Conservation (phyloP, 1,140 invertebrate genomes). For the Arion vulgaris region DNA sequence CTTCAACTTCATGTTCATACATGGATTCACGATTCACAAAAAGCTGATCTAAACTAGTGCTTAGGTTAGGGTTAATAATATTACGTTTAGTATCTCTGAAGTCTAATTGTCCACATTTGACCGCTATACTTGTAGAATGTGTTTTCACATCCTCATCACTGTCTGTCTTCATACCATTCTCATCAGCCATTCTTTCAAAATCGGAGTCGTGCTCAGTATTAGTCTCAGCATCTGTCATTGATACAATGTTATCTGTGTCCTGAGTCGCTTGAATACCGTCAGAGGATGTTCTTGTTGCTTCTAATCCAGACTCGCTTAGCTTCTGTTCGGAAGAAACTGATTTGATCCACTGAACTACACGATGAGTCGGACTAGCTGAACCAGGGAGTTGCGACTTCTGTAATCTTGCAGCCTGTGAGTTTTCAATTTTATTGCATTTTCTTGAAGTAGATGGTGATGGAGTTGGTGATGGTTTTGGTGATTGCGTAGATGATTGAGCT, state of each 20-base stretch:
- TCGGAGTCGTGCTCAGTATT: constrained; percentile 55
- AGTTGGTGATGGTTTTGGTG: constrained; percentile 53
- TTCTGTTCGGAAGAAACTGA: constrained; percentile 55
- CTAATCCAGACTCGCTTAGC: neutral
- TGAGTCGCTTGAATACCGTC: neutral
- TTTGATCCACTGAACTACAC: constrained; percentile 67
- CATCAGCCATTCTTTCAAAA: constrained; percentile 49
- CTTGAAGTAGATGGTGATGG: constrained; percentile 49
- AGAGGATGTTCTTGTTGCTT: neutral
- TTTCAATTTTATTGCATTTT: constrained; percentile 32
- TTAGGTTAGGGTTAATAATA: constrained; percentile 56
- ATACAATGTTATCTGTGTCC: constrained; percentile 29
- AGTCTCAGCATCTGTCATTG: constrained; percentile 48
- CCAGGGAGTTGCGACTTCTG: constrained; percentile 53
- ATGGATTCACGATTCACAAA: constrained; percentile 61
- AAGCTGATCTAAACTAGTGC: constrained; percentile 61
- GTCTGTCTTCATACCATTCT: constrained; percentile 26
- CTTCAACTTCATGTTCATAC: constrained; percentile 68
- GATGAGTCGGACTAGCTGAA: constrained; percentile 53
- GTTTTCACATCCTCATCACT: constrained; percentile 31
- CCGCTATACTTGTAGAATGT: neutral
- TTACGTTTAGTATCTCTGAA: constrained; percentile 35
- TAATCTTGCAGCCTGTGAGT: constrained; percentile 25
- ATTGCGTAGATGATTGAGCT: constrained; percentile 48
- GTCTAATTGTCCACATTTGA: constrained; percentile 13